phyloP scores from a whole-genome alignment of 2,888 invertebrate species.

The Mechanitis messenoides region DNA sequence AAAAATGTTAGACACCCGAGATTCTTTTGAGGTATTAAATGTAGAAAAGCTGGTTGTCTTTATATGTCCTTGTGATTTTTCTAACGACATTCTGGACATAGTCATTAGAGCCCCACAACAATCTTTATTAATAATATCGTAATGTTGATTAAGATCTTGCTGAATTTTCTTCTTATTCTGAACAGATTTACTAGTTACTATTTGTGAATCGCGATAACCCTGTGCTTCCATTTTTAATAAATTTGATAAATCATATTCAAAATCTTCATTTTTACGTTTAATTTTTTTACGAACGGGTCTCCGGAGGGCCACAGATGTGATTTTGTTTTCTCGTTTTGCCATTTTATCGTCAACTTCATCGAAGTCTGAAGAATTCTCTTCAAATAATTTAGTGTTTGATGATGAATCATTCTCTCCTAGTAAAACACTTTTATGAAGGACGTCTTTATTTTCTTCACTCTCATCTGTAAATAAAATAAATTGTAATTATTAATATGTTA shows the following conservation, averaged over 20 bases:
- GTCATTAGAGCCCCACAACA: conserved; percentile 57
- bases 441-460: conserved; percentile 41
- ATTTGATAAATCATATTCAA: conserved; percentile 82
- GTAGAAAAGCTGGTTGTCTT: conserved; percentile 44
- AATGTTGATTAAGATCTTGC: conserved; percentile 42
- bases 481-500: background rate
- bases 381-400: conserved; percentile 53
- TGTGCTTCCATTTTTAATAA: conserved; percentile 73
- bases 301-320: conserved; percentile 50
- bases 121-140: conserved; percentile 55
- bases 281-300: conserved; percentile 81
- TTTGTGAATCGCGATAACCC: conserved; percentile 62
- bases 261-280: conserved; percentile 81
- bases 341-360: conserved; percentile 59
- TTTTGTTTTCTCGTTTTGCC: conserved; percentile 38
- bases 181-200: conserved; percentile 41
- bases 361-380: conserved; percentile 69
- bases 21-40: conserved; percentile 41
- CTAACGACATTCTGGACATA: conserved; percentile 56
- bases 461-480: conserved; percentile 44
- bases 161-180: conserved; percentile 53
- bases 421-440: conserved; percentile 38
- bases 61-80: conserved; percentile 53
- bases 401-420: conserved; percentile 43
- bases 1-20: conserved; percentile 48